Base-by-base conservation (phyloP, 2,797 vertebrate species). In the Scomberomorus guttatus region DNA sequence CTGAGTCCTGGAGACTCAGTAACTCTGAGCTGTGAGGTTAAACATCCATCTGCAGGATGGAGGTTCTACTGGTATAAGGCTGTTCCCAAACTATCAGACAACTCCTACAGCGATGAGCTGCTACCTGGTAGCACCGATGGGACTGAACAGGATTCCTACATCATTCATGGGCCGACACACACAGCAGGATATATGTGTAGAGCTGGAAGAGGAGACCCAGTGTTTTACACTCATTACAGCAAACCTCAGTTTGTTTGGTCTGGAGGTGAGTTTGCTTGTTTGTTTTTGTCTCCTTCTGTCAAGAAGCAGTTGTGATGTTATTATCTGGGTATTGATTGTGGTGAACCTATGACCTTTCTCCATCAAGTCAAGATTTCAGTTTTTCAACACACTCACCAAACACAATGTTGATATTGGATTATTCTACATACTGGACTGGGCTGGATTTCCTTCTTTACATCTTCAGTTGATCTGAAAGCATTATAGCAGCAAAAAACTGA, bases 61-160 rank as follows among this genome's bases (percentile, higher is more conserved):
- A 88, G 75, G 54, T 87, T 89, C 63, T 82, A 48, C 83, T 92
- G 87, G 87, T 90, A 83, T 73, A 82, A 73, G 56, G 13, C 50
- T 46, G 72, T 82, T 80, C 68, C 42, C 10, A 9, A 24, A 0
- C 24, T 0, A 5, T 1, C 51, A 58, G 0, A 0, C 3, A 1
- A 42, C 13, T 42, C 4, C 51, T 86, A 83, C 80, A 58, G 3
- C 2, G 22, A 22, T 44, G 48, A 88, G 50, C 72, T 72, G 76
- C 72, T 91, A 1, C 63, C 83, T 58, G 81, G 59, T 32, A 85
- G 68, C 56, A 60, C 0, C n/a, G 51, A 13, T 5, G 73, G 79
- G 48, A 79, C 84, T 59, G 75, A 63, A 64, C 52, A 77, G 37
- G 5, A 51, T 58, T 50, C 18, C 62, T 73, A 66, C 72, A 75